Evolutionary conservation across 2,888 invertebrate genomes (phyloP), one percentile per base, ranked within the genome.

Genomic region (Tethea ocularis): DNA sequence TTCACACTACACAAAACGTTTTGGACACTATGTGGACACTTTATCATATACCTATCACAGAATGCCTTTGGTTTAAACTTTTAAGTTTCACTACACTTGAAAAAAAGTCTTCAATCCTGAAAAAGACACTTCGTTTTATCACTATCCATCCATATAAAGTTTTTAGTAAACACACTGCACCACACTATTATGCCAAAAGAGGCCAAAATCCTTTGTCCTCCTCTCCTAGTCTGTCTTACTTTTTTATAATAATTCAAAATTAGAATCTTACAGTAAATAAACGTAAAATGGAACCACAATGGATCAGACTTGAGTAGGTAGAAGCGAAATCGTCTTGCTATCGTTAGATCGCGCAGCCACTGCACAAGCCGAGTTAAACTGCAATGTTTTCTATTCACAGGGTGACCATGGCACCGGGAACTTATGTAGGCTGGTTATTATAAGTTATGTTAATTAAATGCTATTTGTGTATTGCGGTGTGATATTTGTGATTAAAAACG

Each of bases 381-480:
- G 67, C 75, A 63, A 69, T 68, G 79, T 75, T 85, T 86, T 84
- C 84, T 84, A 82, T 75, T 78, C n/a, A 71, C 71, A 74, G 69
- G 73, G 71, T 75, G 62, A 72, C 80, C 77, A 81, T 61, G 58
- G 56, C 55, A 29, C 54, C 51, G 51, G 33, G 20, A 51, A 33
- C 51, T 57, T 51, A 58, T 58, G 33, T 33, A 33, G 33, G 33
- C 33, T 33, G 33, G 33, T 33, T 13, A 38, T n/a, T n/a, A 10
- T 38, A 38, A n/a, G n/a, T 38, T 38, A 38, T 38, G 38, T 38
- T 38, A 38, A 38, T 38, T 38, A n/a, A 6, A 38, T n/a, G n/a
- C 38, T 15, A 38, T 38, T 38, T n/a, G 38, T 38, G 6, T 38
- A 53, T 54, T 52, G 33, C 53, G 26, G 17, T 41, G 15, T 29